Percentiles rank a stretch among this genome's conserved stretches.
These are phyloP conservation scores for Lamellibrachia satsuma DNA, from an alignment of 2,888 invertebrate genomes.

Conservation along the genomic window DNA sequence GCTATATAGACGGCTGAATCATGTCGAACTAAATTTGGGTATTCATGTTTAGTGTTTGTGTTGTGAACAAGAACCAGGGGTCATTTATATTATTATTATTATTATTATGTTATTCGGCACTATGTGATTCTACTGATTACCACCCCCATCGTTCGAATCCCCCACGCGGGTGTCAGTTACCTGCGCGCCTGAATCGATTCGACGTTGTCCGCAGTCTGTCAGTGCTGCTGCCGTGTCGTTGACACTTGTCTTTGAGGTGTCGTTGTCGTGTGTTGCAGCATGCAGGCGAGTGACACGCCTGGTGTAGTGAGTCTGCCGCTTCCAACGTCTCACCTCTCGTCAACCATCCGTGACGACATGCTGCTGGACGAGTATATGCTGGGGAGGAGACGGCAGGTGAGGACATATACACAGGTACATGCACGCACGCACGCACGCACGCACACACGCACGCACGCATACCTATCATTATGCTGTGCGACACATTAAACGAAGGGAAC, in stretches of 20 bases:
- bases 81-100: too few species aligned
- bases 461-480: too few species aligned
- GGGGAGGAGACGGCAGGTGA: conserved; percentile 14
- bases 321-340: neutral
- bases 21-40: too few species aligned
- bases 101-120: too few species aligned
- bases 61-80: too few species aligned
- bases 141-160: neutral
- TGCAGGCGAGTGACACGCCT: neutral
- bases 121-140: too few species aligned
- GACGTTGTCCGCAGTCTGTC: neutral
- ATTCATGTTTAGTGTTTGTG: too few species aligned
- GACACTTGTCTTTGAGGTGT: neutral
- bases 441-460: neutral
- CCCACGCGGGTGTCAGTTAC: neutral
- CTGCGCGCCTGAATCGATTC: neutral
- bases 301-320: neutral
- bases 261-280: neutral
- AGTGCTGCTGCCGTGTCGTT: neutral
- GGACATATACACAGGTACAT: neutral
- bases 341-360: conserved; percentile 18
- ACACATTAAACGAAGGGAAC: too few species aligned
- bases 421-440: neutral
- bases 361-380: conserved; percentile 22
- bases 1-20: too few species aligned